These are phyloP conservation scores for Hemiprocne comata DNA, from an alignment of 2,113 vertebrate species.

Conservation along the genomic window DNA sequence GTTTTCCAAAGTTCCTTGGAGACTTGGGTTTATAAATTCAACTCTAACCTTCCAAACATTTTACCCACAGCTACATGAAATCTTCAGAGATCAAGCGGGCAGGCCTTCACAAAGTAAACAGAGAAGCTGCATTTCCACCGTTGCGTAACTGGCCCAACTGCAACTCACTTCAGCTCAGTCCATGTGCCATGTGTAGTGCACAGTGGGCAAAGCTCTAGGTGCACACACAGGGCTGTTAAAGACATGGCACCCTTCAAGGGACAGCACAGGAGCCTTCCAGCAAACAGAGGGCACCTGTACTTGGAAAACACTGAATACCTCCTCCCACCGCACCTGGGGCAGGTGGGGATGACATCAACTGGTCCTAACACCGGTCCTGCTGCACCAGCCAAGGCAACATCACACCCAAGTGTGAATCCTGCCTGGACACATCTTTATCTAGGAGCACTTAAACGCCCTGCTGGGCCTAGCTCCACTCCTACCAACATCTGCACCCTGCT, in stretches of 20 bases:
- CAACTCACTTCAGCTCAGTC: neutral
- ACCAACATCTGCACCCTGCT: neutral
- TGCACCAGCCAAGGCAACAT: fast-evolving
- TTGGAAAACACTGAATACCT: neutral
- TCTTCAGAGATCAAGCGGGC: neutral
- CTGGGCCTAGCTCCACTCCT: neutral
- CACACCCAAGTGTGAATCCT: neutral
- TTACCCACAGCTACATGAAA: neutral
- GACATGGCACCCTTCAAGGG: too few species aligned
- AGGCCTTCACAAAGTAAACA: neutral
- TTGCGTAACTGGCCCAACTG: neutral
- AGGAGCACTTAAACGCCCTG: neutral
- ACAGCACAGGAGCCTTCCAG: neutral
- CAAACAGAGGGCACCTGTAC: neutral
- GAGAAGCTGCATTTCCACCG: neutral
- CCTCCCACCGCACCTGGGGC: neutral
- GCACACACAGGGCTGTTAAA: neutral
- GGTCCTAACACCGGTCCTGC: fast-evolving
- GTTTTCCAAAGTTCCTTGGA: neutral
- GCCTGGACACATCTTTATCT: too few species aligned
- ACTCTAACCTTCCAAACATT: neutral
- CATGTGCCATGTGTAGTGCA: fast-evolving
- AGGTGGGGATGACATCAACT: neutral
- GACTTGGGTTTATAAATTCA: neutral
- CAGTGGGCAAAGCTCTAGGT: neutral